A percentile compares a stretch with the other conserved stretches of the same genome.
These are phyloP conservation scores for Istiophorus platypterus DNA, from an alignment of 2,113 vertebrate genomes.

Conservation along the genomic window DNA sequence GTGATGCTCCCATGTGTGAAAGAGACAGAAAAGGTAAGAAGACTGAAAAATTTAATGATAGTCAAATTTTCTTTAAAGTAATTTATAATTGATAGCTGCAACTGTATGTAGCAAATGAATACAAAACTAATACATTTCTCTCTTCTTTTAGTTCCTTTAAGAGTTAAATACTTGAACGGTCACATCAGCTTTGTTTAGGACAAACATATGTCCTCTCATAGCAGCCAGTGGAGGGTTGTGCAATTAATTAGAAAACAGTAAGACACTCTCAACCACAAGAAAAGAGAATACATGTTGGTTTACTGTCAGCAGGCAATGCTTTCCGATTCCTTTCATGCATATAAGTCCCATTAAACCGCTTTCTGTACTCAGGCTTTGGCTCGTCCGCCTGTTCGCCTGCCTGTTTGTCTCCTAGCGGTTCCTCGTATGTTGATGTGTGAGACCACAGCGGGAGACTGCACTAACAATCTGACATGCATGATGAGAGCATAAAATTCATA, in stretches of 20 bases:
- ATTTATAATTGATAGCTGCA: background rate
- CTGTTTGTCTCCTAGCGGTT: constrained; percentile 1
- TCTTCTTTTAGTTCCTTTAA: background rate
- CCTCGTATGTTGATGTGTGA: constrained; percentile 22
- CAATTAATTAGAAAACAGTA: constrained; percentile 67
- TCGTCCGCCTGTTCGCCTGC: background rate
- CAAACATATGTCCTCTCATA: constrained; percentile 60
- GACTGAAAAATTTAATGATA: background rate
- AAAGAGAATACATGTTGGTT: constrained; percentile 48
- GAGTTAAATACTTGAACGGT: constrained; percentile 67
- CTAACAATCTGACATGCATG: constrained; percentile 20
- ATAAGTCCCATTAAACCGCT: constrained; percentile 42
- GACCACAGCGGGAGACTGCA: constrained; percentile 50
- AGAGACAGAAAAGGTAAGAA: constrained; percentile 63
- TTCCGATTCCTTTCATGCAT: constrained; percentile 36
- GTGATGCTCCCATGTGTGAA: constrained; percentile 5
- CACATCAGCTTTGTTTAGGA: constrained; percentile 61
- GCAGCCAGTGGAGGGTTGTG: constrained; percentile 49
- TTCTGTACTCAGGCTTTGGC: constrained; percentile 27
- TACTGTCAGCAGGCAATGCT: constrained; percentile 37
- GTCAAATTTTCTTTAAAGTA: background rate
- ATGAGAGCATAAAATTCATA: constrained; percentile 28
- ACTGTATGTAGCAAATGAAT: background rate
- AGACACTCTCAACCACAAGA: constrained; percentile 55
- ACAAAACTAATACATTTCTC: background rate